Conservation (phyloP, 1,140 invertebrate genomes). For the Anastrepha obliqua region DNA sequence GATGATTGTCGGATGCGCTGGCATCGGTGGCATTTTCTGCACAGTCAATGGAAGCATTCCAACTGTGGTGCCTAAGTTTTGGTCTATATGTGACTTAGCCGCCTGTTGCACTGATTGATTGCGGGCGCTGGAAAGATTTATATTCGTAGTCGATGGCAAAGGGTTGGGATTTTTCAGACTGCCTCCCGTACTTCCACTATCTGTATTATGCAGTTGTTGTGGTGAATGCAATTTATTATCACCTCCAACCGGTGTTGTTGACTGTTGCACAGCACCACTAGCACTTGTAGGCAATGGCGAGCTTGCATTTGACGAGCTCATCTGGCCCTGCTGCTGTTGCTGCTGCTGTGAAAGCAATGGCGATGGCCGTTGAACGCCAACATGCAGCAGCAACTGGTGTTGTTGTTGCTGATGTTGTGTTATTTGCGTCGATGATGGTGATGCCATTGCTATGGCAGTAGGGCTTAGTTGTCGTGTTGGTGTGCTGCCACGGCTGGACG, state of each 20-base stretch:
- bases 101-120: slow-evolving; percentile 3
- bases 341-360: slow-evolving; percentile 56
- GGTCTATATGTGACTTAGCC: slow-evolving; percentile 63
- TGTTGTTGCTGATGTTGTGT: slow-evolving; percentile 61
- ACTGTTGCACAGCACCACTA: not conserved
- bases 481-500: slow-evolving; percentile 61
- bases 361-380: slow-evolving; percentile 62
- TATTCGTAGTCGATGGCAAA: not conserved
- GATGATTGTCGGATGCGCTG: slow-evolving; percentile 70
- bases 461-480: slow-evolving; percentile 66
- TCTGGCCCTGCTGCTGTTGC: slow-evolving; percentile 1
- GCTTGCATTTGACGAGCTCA: not conserved
- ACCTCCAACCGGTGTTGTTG: not conserved
- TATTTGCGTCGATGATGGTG: slow-evolving; percentile 54
- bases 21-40: slow-evolving; percentile 68
- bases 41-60: slow-evolving; percentile 60
- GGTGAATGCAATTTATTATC: not conserved
- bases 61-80: slow-evolving; percentile 57
- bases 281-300: not conserved
- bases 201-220: not conserved
- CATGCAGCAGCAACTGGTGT: slow-evolving; percentile 56
- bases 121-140: not conserved
- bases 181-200: not conserved
- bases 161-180: not conserved
- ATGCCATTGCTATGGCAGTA: slow-evolving; percentile 49